Evolutionary conservation across 30 jellyfish, hydroid and myxozoan species (phyloP), one percentile per base, ranked within the genome.

Genomic region (Chrysaora quinquecirrha): DNA sequence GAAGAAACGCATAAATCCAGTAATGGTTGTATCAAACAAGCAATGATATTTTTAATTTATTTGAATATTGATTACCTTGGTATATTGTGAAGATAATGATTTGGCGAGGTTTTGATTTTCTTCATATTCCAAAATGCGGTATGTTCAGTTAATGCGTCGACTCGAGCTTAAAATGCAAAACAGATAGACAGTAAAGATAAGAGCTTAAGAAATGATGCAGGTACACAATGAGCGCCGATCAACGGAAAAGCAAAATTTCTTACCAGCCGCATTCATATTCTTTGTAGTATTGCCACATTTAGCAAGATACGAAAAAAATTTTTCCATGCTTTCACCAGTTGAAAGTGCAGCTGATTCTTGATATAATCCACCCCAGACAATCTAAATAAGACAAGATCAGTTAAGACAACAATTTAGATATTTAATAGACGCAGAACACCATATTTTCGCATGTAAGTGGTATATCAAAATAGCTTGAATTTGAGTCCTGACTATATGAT

Each of bases 301-400:
- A 18, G 89, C 80, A 20, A 78, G 65, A 78, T 61, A 78, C n/a
- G 81, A 78, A 34, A 78, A 78, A 78, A 78, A 78, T 43, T 78
- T 80, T 48, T 46, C 89, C 89, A 63, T 78, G 78, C 89, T 78
- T 32, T 78, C 89, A 28, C 81, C 89, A 65, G 81, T 78, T 3
- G 89, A 78, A 35, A 78, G 48, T 18, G 89, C 80, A 34, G 89
- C 89, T 35, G 64, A 2, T 61, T 47, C 75, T 47, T 78, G 89
- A 48, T 78, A 78, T 23, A 64, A 63, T 34, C 89, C 89, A 30
- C 89, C 89, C 89, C 80, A 78, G 30, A 78, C 89, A 27, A 78
- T 23, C 89, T 78, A 48, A 29, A 56, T 21, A 38, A 38, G 22
- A 64, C 25, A 64, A 64, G 25, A 64, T 25, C n/a, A n/a, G n/a